Evolutionary conservation across 2,113 vertebrate species (phyloP).

Genomic region (Chloropsis hardwickii): DNA sequence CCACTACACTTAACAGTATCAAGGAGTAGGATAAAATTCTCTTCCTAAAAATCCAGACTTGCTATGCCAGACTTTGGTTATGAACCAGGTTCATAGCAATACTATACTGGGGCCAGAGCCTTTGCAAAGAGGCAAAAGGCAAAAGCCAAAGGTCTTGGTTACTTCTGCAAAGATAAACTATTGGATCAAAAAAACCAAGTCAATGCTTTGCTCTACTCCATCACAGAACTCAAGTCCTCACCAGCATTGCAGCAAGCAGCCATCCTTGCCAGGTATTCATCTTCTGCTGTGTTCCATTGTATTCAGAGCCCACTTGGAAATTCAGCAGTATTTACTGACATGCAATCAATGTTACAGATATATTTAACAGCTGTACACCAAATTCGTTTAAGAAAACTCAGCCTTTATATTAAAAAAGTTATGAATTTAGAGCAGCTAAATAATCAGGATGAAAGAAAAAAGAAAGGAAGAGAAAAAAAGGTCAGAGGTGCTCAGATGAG

Average conservation of each 20-base stretch:
- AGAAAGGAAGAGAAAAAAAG: not conserved
- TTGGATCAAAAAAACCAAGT: not conserved
- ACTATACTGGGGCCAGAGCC: not conserved
- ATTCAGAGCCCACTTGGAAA: not conserved
- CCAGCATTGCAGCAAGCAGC: not conserved
- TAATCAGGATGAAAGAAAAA: not conserved
- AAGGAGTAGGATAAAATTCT: not conserved
- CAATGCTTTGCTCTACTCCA: not conserved
- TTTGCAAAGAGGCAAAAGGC: not conserved
- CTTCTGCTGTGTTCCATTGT: not conserved
- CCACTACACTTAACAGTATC: not conserved
- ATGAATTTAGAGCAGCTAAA: not conserved
- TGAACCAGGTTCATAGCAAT: not conserved
- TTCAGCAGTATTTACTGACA: not conserved
- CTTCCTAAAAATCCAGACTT: not conserved
- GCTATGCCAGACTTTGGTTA: not conserved
- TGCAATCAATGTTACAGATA: not conserved
- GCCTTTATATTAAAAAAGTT: not conserved
- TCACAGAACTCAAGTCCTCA: not conserved
- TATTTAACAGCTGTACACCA: not conserved
- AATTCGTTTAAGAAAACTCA: not conserved
- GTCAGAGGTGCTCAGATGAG: not conserved
- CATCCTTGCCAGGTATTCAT: not conserved
- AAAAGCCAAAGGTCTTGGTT: not conserved
- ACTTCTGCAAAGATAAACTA: not conserved